Conservation (phyloP, 2,888 invertebrate genomes). For the Merodon equestris region DNA sequence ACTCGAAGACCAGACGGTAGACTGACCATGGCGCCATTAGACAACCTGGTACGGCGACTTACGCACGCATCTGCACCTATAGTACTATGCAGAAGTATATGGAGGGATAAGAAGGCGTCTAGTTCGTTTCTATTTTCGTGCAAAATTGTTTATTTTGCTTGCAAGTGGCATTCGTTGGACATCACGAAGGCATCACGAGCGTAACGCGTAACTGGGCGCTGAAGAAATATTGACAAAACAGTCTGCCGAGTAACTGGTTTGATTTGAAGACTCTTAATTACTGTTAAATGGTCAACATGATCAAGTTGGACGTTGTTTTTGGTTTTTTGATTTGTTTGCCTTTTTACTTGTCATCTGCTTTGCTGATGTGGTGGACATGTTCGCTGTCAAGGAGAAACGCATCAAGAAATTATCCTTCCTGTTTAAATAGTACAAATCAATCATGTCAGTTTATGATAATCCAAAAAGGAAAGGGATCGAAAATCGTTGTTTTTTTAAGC, state of each 20-base stretch:
- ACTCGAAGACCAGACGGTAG: conserved; percentile 41
- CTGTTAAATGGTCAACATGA: conserved; percentile 58
- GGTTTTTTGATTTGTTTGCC: too few species aligned
- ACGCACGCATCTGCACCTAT: conserved; percentile 25
- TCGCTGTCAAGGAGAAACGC: too few species aligned
- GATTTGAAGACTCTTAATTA: conserved; percentile 34
- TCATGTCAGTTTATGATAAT: too few species aligned
- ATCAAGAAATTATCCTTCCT: too few species aligned
- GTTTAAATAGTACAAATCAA: too few species aligned
- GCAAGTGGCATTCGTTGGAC: conserved; percentile 41
- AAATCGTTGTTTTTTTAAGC: too few species aligned
- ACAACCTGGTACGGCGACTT: conserved; percentile 59
- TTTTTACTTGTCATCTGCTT: too few species aligned
- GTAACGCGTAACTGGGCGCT: background rate
- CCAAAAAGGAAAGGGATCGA: too few species aligned
- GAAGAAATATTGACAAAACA: conserved; percentile 41
- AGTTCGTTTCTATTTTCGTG: conserved; percentile 54
- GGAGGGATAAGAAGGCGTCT: background rate
- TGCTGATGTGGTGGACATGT: too few species aligned
- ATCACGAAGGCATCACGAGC: conserved; percentile 24
- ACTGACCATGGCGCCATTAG: conserved; percentile 66
- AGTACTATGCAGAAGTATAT: conserved; percentile 10
- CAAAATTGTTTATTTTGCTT: conserved; percentile 20
- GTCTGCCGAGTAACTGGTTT: conserved; percentile 24
- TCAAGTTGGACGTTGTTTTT: conserved; percentile 50